Conservation (phyloP, 2,113 vertebrate genomes). For the Copsychus sechellarum region DNA sequence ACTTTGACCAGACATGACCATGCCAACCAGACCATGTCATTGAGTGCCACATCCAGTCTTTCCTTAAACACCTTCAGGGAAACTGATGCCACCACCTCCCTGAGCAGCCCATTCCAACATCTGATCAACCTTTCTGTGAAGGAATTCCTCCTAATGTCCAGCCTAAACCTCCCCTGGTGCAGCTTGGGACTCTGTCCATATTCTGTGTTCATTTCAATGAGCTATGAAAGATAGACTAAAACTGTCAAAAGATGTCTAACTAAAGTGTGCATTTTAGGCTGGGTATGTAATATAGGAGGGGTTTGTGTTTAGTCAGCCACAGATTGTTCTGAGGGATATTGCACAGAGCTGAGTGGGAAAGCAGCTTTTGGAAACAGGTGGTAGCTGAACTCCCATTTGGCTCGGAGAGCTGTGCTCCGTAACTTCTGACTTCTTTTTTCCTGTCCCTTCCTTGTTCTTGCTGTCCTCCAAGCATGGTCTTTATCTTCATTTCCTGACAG, state of each 20-base stretch:
- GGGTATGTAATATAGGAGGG: background rate
- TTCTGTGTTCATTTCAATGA: background rate
- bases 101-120: background rate
- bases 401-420: background rate
- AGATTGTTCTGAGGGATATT: background rate
- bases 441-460: background rate
- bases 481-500: slow-evolving; percentile 14
- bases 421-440: background rate
- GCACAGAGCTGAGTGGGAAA: background rate
- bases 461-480: background rate
- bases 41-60: background rate
- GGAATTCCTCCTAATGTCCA: background rate
- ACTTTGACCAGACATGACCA: background rate
- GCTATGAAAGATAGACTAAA: background rate
- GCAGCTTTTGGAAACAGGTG: background rate
- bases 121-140: background rate
- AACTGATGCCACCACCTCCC: background rate
- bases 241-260: background rate
- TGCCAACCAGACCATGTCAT: background rate
- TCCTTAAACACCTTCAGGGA: background rate
- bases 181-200: background rate
- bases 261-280: background rate
- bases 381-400: background rate
- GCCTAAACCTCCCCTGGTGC: background rate
- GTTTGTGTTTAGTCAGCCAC: background rate